A percentile compares a stretch with the other conserved stretches of the same genome.
phyloP scores from a whole-genome alignment of 2,113 vertebrate species.

The Baryphthengus martii region DNA sequence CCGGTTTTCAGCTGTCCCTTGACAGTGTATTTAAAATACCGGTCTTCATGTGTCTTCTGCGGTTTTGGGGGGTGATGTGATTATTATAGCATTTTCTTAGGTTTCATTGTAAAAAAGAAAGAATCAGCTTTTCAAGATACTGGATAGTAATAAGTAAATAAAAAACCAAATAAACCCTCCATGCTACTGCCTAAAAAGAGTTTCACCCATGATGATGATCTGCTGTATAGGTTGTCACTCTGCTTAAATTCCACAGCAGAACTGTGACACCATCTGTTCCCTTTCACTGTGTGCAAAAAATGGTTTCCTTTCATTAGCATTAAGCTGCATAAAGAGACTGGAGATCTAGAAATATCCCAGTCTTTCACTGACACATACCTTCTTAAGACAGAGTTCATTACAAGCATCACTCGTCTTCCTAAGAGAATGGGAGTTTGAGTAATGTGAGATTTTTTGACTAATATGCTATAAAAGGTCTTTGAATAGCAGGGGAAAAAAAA shows the following conservation, averaged over 20 bases:
- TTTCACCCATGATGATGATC: conserved; percentile 38
- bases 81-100: neutral
- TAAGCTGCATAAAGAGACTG: conserved; percentile 56
- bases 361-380: conserved; percentile 36
- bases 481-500: neutral
- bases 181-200: conserved; percentile 9
- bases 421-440: neutral
- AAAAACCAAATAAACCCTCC: conserved; percentile 35
- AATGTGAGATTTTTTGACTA: neutral
- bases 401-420: neutral
- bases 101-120: neutral
- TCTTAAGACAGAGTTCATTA: neutral
- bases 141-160: conserved; percentile 16
- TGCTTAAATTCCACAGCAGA: conserved; percentile 67
- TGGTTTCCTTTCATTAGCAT: conserved; percentile 66
- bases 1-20: neutral
- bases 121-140: neutral
- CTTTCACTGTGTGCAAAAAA: conserved; percentile 66
- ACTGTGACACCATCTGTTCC: conserved; percentile 69
- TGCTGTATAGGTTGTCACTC: conserved; percentile 61
- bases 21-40: neutral
- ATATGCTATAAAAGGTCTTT: neutral
- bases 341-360: conserved; percentile 30
- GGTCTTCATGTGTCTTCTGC: neutral
- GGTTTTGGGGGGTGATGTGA: neutral